phyloP scores from a whole-genome alignment of 2,888 invertebrate species.

The Cataglyphis albicans region DNA sequence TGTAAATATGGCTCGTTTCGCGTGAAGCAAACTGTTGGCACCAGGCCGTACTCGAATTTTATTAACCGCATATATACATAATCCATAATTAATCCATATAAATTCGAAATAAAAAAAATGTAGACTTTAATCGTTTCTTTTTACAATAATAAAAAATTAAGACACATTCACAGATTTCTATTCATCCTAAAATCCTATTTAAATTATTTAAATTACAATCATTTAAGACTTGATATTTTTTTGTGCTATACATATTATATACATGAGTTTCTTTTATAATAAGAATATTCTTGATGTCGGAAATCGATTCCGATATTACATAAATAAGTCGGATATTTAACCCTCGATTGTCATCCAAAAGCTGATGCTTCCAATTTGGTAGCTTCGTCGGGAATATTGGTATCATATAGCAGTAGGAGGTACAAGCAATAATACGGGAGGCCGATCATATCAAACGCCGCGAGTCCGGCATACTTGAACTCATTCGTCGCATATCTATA shows the following conservation, averaged over 20 bases:
- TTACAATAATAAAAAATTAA: not conserved
- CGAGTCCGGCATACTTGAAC: slow-evolving; percentile 82
- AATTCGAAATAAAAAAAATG: not conserved
- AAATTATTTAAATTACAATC: not conserved
- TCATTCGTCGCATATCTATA: slow-evolving; percentile 86
- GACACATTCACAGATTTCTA: not conserved
- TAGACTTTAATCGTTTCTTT: not conserved
- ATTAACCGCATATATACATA: not conserved
- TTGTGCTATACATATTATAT: not conserved
- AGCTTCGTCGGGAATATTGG: slow-evolving; percentile 79
- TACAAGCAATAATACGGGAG: slow-evolving; percentile 81
- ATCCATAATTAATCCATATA: not conserved
- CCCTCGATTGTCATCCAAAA: slow-evolving; percentile 23
- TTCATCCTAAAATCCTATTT: not conserved
- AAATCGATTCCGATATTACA: not conserved
- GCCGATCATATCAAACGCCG: slow-evolving; percentile 78
- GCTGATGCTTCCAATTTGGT: slow-evolving; percentile 53
- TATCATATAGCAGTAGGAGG: slow-evolving; percentile 73
- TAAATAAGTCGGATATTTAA: slow-evolving; percentile 21
- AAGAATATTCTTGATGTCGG: not conserved
- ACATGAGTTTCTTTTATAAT: not conserved
- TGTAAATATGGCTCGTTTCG: slow-evolving; percentile 35
- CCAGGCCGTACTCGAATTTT: slow-evolving; percentile 18
- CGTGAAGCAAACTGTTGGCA: slow-evolving; percentile 29
- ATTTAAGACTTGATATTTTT: slow-evolving; percentile 4